Evolutionary conservation across 2,113 vertebrate genomes (phyloP), one percentile per base, ranked within the genome.

Genomic region (Corythoichthys haematopterus): DNA sequence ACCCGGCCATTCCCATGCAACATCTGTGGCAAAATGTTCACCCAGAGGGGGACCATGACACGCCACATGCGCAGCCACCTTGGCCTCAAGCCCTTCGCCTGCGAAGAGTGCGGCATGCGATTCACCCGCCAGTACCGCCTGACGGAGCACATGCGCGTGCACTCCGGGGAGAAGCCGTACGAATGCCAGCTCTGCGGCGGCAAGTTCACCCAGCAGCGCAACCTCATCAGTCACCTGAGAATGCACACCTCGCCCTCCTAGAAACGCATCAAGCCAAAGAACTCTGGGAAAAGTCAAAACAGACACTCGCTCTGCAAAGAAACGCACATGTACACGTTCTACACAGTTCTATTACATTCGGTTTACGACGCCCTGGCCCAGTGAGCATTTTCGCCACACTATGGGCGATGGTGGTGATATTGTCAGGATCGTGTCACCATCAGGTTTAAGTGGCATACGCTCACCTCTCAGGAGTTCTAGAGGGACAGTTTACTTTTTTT

Each of bases 11-110:
- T 98, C 84, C 97, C 97, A 66, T 99, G 97, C 91, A 95, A 95
- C 90, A 98, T 99, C 89, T 98, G 96, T 0, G 97, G 97, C 76
- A 99, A 99, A 86, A 98, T 98, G 96, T 99, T 98, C 91, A 99
- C 97, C 0, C 97, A 99, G 88, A 90, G 97, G n/a, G 97, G 96
- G 85, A 99, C 97, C 88, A 99, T 99, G 97, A 99, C 97, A 0
- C 95, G 96, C 79, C 96, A 98, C 91, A 99, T 98, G 97, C 94
- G 97, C 80, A 98, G 96, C 92, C 97, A 99, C 88, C 89, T 98
- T 37, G 96, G 96, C 87, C 93, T 98, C 72, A 99, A 98, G 92
- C 97, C 96, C 46, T 99, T 99, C 20, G 97, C 97, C 48, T 99
- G 97, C 2, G 95, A 97, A 63, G 97, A 98, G 91, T 99, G 97